Evolutionary conservation across 92 coral and sea anemone species (phyloP), one percentile per base, ranked within the genome.

Genomic region (Palythoa caribaeorum): DNA sequence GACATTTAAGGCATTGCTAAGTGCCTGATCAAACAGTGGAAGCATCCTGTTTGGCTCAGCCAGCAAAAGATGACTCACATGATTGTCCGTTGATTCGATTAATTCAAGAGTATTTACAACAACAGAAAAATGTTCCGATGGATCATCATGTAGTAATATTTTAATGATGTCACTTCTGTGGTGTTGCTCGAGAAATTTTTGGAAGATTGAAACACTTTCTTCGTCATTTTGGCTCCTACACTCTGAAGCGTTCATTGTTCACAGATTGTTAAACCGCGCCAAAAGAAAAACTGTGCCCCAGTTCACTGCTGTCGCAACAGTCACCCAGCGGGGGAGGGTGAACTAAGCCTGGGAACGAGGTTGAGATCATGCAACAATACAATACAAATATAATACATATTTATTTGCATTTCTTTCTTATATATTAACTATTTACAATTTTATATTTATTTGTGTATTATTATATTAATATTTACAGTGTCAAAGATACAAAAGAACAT

Each of bases 91-190:
- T n/a, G 95, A 92, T 74, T 96, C 99, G 80, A 95, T 95, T 71
- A 96, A 94, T 77, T 96, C 99, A 55, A 96, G 87, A 1, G 97
- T 89, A 72, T 97, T 97, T 9, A 97, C 99, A 63, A 93, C 96
- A 35, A 97, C 94, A 19, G 98, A 87, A 62, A 84, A 97, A 69
- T 94, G 98, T 28, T 88, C 89, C 16, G 98, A 90, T 7, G 92
- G 77, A 68, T 97, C 98, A 11, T 95, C 94, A 48, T 94, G 87
- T 2, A 92, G 75, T 55, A 97, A 95, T 69, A 95, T 92, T 73
- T 76, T 94, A 7, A 90, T 52, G 54, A 97, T 90, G 77, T 97
- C 98, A 76, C 77, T 73, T 17, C 79, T 80, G 71, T 97, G 98
- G 28, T 93, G 93, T 78, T 95, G 95, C 76, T 92, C 96, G 35